Evolutionary conservation across 1,140 invertebrate species (phyloP), one percentile per base, ranked within the genome.

Genomic region (Drosophila eugracilis): DNA sequence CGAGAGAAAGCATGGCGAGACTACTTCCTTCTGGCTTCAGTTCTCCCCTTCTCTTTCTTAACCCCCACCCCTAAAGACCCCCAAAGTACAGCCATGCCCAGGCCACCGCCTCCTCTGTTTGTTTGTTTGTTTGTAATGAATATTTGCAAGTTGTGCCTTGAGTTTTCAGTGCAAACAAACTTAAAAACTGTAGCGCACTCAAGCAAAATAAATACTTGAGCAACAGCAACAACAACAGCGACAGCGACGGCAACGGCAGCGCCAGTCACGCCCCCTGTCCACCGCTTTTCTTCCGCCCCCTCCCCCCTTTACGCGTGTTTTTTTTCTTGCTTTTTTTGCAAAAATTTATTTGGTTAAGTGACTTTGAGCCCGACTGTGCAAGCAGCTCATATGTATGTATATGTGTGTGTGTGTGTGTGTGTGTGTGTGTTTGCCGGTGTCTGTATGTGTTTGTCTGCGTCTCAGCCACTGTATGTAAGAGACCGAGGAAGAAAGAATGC

Each of bases 291-390:
- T 4, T 17, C 10, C 4, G 1, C 10, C 5, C 12, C 30, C 39
- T 36, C 21, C 21, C 41, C 37, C 12, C 39, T 22, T 22, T 22
- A 45, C 6, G 19, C 36, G 5, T 36, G 39, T 6, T 22, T 17
- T 59, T 45, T 50, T 19, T 41, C 17, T 4, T 3, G 10, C 4
- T 37, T 9, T 65, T 48, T 69, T 66, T 69, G 39, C 48, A 60
- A 79, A 79, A 86, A 81, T 86, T 75, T 85, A 85, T 85, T 85
- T 85, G 81, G 81, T 86, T 86, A 85, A 85, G 81, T 85, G 81
- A 85, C 81, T 85, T 81, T 85, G 80, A 58, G 80, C 74, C 42
- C 41, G 28, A 45, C 21, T 28, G 30, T 50, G 32, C 37, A 59
- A 42, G 36, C 58, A 59, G 50, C 57, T 60, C 48, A 59, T 36